Evolutionary conservation across 1,140 invertebrate species (phyloP), one percentile per base, ranked within the genome.

Genomic region (Uloborus diversus): DNA sequence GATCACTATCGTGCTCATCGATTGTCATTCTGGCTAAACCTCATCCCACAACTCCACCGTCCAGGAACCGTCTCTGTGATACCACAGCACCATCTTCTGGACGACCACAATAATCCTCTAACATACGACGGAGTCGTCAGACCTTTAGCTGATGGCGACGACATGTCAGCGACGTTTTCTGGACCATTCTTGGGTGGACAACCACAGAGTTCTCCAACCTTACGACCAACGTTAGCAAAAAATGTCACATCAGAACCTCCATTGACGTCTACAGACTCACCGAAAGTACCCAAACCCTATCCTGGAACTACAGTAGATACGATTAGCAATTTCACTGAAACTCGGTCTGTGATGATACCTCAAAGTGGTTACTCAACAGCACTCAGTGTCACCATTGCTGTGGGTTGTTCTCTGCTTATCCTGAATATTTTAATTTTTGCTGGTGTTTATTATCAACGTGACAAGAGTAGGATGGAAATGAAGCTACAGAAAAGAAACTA

Each of bases 1-100:
- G 96, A 96, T 84, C 96, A 98, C 88, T 99, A 98, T 87, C 90
- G 96, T 81, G 96, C 96, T 9, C 95, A 96, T 87, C 91, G 94
- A 65, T 89, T 98, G 14, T 97, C 96, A 1, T 96, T 99, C 85
- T 99, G 97, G 97, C 86, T 96, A 32, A 95, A 97, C 84, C 89
- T 98, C 25, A 94, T 99, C 49, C 97, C 97, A 3, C 95, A 97
- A 86, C 89, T 99, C 17, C 81, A 82, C 49, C 68, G 78, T 49
- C 93, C 93, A 0, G 94, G 94, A 13, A 68, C 64, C 20, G 82
- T 66, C 81, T 94, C 94, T 84, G 93, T 95, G 25, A 93, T 93
- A 4, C 90, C 90, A 47, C 92, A 93, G 0, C 94, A 96, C 87
- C 95, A 97, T 87, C 90, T 94, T 70, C 89, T 97, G 0, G 91